Percentiles rank a stretch among this genome's conserved stretches.
These are phyloP conservation scores for Arvicola amphibius DNA, from an alignment of 2,797 vertebrate genomes.

Conservation along the genomic window DNA sequence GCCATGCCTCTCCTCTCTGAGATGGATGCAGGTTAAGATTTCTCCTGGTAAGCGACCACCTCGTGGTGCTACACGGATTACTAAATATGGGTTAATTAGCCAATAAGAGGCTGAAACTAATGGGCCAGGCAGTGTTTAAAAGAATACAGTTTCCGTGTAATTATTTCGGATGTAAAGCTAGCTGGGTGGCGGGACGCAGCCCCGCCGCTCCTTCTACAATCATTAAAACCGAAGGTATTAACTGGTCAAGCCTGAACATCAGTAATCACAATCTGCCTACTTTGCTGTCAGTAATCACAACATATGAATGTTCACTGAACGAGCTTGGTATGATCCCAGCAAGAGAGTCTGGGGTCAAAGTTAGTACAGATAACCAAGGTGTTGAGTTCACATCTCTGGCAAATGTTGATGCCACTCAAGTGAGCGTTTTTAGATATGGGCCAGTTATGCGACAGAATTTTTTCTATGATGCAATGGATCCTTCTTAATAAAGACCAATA, in stretches of 20 bases:
- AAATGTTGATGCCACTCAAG: constrained; percentile 4
- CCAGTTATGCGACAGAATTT: constrained; percentile 68
- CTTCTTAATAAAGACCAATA: constrained; percentile 33
- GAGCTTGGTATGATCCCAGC: not conserved
- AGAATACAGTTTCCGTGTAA: too few relatives aligned
- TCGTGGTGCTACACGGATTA: too few relatives aligned
- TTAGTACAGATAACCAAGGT: not conserved
- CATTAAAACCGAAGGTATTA: not conserved
- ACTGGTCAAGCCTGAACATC: not conserved
- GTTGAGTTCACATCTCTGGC: not conserved
- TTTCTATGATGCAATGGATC: constrained; percentile 4
- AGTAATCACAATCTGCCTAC: not conserved
- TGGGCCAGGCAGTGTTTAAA: too few relatives aligned
- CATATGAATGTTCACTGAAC: not conserved
- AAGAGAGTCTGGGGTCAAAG: constrained; percentile 17
- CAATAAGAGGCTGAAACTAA: too few relatives aligned
- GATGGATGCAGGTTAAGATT: too few relatives aligned
- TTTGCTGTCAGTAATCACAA: not conserved
- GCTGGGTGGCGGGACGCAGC: too few relatives aligned
- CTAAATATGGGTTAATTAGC: too few relatives aligned
- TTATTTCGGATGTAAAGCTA: too few relatives aligned
- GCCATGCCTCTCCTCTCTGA: too few relatives aligned
- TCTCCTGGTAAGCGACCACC: too few relatives aligned
- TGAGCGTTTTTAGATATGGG: constrained; percentile 64
- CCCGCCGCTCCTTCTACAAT: too few relatives aligned